phyloP scores from a whole-genome alignment of 2,888 invertebrate species.

The Salpingus planirostris region DNA sequence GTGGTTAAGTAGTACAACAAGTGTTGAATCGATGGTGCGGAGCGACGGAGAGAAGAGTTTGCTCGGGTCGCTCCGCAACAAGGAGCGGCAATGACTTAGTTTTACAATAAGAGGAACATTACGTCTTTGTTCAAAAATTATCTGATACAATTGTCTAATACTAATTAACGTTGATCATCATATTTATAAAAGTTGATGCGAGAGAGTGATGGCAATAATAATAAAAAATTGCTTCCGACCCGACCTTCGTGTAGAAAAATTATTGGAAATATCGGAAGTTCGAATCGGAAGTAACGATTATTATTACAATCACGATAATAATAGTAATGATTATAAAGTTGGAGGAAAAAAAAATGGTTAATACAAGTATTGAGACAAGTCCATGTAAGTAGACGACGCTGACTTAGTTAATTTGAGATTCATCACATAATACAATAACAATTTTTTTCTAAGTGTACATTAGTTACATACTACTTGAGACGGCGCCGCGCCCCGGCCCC shows the following conservation, averaged over 20 bases:
- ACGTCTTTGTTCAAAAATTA: conserved; percentile 39
- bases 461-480: conserved; percentile 31
- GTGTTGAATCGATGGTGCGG: too few relatives aligned
- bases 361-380: conserved; percentile 23
- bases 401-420: conserved; percentile 36
- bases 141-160: conserved; percentile 22
- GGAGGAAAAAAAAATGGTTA: conserved; percentile 16
- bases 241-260: conserved; percentile 13
- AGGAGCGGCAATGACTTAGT: conserved; percentile 38
- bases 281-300: conserved; percentile 20
- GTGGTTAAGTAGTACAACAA: conserved; percentile 37
- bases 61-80: conserved; percentile 23
- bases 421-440: conserved; percentile 34
- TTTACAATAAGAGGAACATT: conserved; percentile 42
- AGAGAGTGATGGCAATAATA: too few relatives aligned
- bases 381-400: conserved; percentile 29
- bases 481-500: conserved; percentile 23
- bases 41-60: too few relatives aligned
- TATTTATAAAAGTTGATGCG: conserved; percentile 16
- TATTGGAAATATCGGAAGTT: conserved; percentile 13
- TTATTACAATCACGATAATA: too few relatives aligned
- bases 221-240: conserved; percentile 13
- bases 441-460: conserved; percentile 27
- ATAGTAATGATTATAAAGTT: too few relatives aligned
- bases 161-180: conserved; percentile 23